Evolutionary conservation across 2,888 invertebrate genomes (phyloP).

Genomic region (Tuberolachnus salignus): DNA sequence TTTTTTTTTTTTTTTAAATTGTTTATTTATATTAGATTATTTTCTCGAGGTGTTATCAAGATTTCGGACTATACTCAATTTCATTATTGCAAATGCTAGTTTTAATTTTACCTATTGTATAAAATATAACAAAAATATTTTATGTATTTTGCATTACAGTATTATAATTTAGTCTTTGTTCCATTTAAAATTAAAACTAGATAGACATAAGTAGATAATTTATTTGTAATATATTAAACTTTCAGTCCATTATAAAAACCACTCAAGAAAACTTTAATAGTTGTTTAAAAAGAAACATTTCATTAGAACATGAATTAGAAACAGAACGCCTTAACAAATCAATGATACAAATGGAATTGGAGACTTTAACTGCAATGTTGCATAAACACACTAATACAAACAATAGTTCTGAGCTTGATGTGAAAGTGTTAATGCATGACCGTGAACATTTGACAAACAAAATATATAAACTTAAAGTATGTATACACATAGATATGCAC

Average conservation of each 20-base stretch:
- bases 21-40: no score
- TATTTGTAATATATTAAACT: not conserved
- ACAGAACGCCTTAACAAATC: conserved; percentile 10
- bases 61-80: no score
- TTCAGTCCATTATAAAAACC: not conserved
- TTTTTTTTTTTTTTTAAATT: no score
- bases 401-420: not conserved
- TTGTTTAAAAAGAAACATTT: conserved; percentile 1
- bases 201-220: no score
- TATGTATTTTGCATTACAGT: no score
- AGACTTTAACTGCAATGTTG: not conserved
- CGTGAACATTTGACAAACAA: conserved; percentile 3
- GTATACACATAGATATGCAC: not conserved
- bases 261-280: conserved; percentile 11
- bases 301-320: conserved; percentile 24
- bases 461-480: conserved; percentile 16
- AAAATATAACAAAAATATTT: no score
- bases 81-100: no score
- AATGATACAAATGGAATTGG: conserved; percentile 1
- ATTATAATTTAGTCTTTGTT: no score
- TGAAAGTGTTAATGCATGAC: not conserved
- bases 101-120: no score
- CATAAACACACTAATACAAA: not conserved
- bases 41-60: no score
- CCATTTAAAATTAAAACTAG: no score